Conservation (phyloP, 2,797 vertebrate genomes). For the Oreortyx pictus region DNA sequence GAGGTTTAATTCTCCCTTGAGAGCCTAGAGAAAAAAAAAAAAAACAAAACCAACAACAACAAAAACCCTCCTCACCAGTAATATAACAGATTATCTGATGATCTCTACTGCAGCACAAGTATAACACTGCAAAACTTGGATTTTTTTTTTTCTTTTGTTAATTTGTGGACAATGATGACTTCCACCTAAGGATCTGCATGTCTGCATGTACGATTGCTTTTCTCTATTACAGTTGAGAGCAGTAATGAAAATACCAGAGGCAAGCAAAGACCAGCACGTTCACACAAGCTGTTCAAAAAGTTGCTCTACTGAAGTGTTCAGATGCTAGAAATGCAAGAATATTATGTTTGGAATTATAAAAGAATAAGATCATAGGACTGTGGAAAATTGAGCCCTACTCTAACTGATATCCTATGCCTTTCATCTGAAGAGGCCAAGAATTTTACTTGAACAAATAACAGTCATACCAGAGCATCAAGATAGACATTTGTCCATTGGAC, state of each 20-base stretch:
- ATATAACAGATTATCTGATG: neutral
- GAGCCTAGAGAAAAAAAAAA: neutral
- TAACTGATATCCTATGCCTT: neutral
- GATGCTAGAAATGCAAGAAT: neutral
- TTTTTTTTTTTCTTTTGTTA: neutral
- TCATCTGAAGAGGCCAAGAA: neutral
- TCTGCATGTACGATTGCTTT: neutral
- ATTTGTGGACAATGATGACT: neutral
- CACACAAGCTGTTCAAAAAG: neutral
- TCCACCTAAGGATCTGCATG: neutral
- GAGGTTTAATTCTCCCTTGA: neutral
- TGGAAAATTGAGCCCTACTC: neutral
- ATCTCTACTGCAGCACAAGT: neutral
- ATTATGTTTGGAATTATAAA: neutral
- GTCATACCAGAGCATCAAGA: conserved; percentile 93
- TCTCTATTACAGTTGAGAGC: neutral
- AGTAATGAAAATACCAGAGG: neutral
- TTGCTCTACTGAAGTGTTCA: neutral
- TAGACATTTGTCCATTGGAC: conserved; percentile 99
- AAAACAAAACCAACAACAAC: neutral
- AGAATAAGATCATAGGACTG: neutral
- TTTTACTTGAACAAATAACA: conserved; percentile 5
- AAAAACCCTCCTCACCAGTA: neutral
- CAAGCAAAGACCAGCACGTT: neutral
- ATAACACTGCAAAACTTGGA: neutral